phyloP scores from a whole-genome alignment of 2,797 vertebrate species.

The Sciaenops ocellatus region DNA sequence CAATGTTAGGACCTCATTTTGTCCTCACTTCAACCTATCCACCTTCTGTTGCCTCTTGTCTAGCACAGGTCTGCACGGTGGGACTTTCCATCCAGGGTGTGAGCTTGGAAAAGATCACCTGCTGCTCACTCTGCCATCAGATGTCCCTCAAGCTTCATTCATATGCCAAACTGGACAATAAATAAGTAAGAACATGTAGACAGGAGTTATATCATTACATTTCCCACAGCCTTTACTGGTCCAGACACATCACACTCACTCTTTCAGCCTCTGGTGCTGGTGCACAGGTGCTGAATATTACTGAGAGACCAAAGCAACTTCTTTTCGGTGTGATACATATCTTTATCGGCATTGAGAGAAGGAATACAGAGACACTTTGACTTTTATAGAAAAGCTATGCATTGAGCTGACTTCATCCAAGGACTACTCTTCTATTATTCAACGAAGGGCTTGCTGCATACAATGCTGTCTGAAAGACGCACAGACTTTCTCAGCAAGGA shows the following conservation, averaged over 20 bases:
- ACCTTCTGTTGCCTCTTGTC: slow-evolving; percentile 72
- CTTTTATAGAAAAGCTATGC: slow-evolving; percentile 39
- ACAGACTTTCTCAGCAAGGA: slow-evolving; percentile 31
- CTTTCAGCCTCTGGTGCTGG: slow-evolving; percentile 14
- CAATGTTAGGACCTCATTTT: slow-evolving; percentile 74
- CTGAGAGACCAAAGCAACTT: slow-evolving; percentile 37
- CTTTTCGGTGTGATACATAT: slow-evolving; percentile 32
- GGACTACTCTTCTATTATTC: slow-evolving; percentile 63
- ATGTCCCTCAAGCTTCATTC: slow-evolving; percentile 35
- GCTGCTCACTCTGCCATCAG: slow-evolving; percentile 44
- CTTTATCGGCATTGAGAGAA: slow-evolving; percentile 2
- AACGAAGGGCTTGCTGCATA: slow-evolving; percentile 30
- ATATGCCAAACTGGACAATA: slow-evolving; percentile 40
- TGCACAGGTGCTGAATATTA: slow-evolving; percentile 36
- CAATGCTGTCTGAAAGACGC: slow-evolving; percentile 30
- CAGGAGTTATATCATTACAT: not conserved
- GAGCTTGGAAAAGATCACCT: slow-evolving; percentile 31
- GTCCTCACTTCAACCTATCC: slow-evolving; percentile 75
- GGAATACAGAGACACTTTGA: slow-evolving; percentile 41
- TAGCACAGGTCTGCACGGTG: slow-evolving; percentile 54
- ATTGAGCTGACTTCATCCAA: slow-evolving; percentile 48
- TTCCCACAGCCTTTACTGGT: not conserved
- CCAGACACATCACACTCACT: slow-evolving; percentile 5
- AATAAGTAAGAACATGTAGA: slow-evolving; percentile 8
- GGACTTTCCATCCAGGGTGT: slow-evolving; percentile 44